phyloP scores from a whole-genome alignment of 1,140 invertebrate species.

The Chlorops oryzae region DNA sequence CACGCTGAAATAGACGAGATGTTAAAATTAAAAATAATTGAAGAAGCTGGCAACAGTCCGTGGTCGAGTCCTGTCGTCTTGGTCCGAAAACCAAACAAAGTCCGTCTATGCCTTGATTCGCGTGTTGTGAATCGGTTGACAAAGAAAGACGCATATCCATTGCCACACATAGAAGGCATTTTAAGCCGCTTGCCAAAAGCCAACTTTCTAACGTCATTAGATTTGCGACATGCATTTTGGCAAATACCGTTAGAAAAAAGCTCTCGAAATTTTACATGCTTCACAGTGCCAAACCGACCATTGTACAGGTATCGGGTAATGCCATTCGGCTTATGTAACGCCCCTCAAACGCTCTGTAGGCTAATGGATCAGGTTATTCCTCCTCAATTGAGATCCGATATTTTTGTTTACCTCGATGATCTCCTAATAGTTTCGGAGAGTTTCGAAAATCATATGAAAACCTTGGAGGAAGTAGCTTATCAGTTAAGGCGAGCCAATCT shows the following conservation, averaged over 20 bases:
- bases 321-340: conserved; percentile 14
- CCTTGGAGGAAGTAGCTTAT: conserved; percentile 22
- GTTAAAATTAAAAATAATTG: conserved; percentile 21
- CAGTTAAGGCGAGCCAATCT: background rate
- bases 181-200: conserved; percentile 34
- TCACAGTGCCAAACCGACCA: conserved; percentile 23
- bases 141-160: conserved; percentile 24
- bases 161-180: conserved; percentile 32
- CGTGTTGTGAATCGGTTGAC: conserved; percentile 35
- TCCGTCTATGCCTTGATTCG: conserved; percentile 41
- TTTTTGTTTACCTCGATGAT: conserved; percentile 29
- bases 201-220: conserved; percentile 15
- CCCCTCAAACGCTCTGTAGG: conserved; percentile 7
- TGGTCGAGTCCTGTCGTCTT: background rate
- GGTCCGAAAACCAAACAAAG: conserved; percentile 9
- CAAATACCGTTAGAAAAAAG: conserved; percentile 21
- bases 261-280: conserved; percentile 39
- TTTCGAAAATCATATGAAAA: conserved; percentile 39
- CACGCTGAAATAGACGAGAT: conserved; percentile 15
- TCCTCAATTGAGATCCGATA: conserved; percentile 2
- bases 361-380: conserved; percentile 11
- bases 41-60: conserved; percentile 16
- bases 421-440: conserved; percentile 32
- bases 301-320: conserved; percentile 28
- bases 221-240: conserved; percentile 17